Conservation (phyloP, 1,140 invertebrate genomes). For the Papilio dardanus region DNA sequence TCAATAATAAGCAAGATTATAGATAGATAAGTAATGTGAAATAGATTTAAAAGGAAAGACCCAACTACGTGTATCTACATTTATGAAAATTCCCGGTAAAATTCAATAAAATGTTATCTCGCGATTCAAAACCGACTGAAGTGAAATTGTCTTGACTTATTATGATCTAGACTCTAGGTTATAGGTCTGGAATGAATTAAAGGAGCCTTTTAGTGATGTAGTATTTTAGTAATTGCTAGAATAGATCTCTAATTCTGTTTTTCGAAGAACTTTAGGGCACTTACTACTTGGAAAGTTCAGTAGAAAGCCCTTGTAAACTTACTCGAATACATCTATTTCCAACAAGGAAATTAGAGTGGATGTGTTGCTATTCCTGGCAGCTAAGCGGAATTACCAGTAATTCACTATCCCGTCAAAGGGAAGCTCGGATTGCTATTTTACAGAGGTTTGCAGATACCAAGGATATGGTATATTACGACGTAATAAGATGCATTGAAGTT, state of each 20-base stretch:
- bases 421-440: neutral
- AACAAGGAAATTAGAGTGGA: neutral
- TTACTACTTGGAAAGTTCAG: no score
- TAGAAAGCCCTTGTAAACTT: neutral
- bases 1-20: neutral
- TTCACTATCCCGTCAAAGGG: slow-evolving; percentile 7
- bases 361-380: neutral
- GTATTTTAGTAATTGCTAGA: no score
- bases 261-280: no score
- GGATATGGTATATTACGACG: neutral
- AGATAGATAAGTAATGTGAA: neutral
- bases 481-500: neutral
- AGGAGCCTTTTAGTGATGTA: no score
- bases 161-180: no score
- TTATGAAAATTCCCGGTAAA: no score
- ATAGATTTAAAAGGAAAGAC: neutral
- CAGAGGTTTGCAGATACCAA: neutral
- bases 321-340: neutral
- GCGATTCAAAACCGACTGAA: no score
- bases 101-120: no score
- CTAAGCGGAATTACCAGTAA: slow-evolving; percentile 13
- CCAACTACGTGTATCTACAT: no score
- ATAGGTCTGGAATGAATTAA: no score
- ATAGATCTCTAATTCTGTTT: no score
- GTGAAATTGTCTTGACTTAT: no score